A percentile compares a stretch with the other conserved stretches of the same genome.
These are phyloP conservation scores for Drosophila leonis DNA, from an alignment of 2,888 invertebrate genomes.

Conservation along the genomic window DNA sequence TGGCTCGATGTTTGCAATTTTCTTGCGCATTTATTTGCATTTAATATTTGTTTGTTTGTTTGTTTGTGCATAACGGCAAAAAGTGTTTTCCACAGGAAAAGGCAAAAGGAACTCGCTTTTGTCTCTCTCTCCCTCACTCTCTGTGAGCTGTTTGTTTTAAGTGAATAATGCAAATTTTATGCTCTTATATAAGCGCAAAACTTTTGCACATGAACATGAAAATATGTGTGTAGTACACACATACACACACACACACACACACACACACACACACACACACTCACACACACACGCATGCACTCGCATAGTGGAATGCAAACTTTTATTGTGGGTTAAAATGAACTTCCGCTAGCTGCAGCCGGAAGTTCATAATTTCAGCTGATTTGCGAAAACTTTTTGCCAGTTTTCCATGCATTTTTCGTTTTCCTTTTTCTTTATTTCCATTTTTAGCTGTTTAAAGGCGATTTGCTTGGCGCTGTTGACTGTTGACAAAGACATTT, in stretches of 20 bases:
- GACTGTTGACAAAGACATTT: constrained; percentile 78
- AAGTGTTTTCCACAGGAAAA: constrained; percentile 65
- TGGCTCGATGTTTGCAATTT: constrained; percentile 62
- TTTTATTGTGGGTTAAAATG: constrained; percentile 82
- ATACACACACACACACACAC: constrained; percentile 22
- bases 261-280: constrained; percentile 15
- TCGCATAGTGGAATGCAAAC: constrained; percentile 64
- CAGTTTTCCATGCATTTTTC: constrained; percentile 42
- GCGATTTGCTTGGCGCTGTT: constrained; percentile 63
- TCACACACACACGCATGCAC: too few relatives aligned
- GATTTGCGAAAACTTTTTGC: constrained; percentile 76
- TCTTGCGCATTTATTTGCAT: constrained; percentile 78
- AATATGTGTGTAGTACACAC: constrained; percentile 40
- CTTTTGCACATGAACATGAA: constrained; percentile 79
- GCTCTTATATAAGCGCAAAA: constrained; percentile 77
- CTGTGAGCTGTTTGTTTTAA: constrained; percentile 74
- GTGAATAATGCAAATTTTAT: constrained; percentile 81
- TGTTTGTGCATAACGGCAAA: constrained; percentile 59
- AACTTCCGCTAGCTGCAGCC: constrained; percentile 76
- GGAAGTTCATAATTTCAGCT: constrained; percentile 82
- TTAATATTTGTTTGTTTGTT: constrained; percentile 76
- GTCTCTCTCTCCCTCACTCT: constrained; percentile 8
- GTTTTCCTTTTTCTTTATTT: constrained; percentile 31
- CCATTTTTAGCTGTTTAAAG: constrained; percentile 57
- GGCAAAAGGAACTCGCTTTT: constrained; percentile 48